Conservation (phyloP, 2,797 vertebrate genomes). For the Phoxinus dragarum region DNA sequence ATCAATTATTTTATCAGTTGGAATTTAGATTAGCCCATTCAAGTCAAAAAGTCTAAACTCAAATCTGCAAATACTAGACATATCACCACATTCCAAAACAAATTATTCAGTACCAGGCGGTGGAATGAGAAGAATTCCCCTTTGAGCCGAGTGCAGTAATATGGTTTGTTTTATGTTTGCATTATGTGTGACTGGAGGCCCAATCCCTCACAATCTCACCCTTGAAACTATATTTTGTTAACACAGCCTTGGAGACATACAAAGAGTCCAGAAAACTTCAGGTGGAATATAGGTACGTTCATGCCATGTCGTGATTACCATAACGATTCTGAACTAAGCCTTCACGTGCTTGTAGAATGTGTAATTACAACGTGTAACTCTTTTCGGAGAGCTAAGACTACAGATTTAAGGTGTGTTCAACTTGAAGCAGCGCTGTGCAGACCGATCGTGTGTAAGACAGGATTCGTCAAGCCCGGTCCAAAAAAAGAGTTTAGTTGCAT, state of each 20-base stretch:
- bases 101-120: slow-evolving; percentile 5
- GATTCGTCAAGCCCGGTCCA: too few species aligned
- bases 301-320: background rate
- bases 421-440: background rate
- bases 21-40: background rate
- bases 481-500: too few species aligned
- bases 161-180: slow-evolving; percentile 15
- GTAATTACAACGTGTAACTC: background rate
- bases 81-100: slow-evolving; percentile 43
- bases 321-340: background rate
- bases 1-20: background rate
- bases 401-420: background rate
- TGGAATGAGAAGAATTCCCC: slow-evolving; percentile 29
- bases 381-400: background rate
- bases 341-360: background rate
- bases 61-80: background rate
- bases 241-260: slow-evolving; percentile 16
- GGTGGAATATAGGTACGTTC: background rate
- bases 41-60: slow-evolving; percentile 15
- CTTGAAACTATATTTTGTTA: slow-evolving; percentile 26
- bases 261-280: background rate
- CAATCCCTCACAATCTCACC: slow-evolving; percentile 36
- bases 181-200: slow-evolving; percentile 40
- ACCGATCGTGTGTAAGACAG: background rate
- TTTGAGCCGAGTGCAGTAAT: background rate